These are phyloP conservation scores for Cyclargus thomasi DNA, from an alignment of 1,140 invertebrate genomes.

Conservation along the genomic window DNA sequence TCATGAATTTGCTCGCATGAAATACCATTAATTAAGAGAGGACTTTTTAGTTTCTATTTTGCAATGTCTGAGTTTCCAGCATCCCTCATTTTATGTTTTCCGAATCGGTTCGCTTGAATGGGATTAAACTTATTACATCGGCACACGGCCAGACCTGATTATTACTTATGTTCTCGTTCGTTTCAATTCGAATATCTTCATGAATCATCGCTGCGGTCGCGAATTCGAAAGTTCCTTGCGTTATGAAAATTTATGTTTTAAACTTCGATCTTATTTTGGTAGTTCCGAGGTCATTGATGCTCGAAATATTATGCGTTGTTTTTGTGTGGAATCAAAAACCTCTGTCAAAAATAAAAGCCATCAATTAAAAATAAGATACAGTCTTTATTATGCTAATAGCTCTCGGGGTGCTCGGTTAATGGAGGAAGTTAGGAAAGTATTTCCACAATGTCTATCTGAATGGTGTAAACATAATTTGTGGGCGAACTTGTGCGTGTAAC, in stretches of 20 bases:
- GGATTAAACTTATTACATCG: conserved; percentile 58
- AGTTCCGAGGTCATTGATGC: not conserved
- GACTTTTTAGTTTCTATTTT: conserved; percentile 2
- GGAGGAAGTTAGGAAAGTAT: conserved; percentile 40
- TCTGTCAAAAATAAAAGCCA: not conserved
- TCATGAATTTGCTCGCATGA: not conserved
- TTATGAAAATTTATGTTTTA: conserved; percentile 12
- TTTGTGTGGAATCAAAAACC: not conserved
- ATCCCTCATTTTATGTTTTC: conserved; percentile 34
- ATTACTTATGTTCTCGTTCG: conserved; percentile 34
- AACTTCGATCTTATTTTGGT: not conserved
- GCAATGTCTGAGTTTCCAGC: not conserved
- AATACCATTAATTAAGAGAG: conserved; percentile 1
- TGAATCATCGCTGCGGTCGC: conserved; percentile 20
- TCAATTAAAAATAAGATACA: conserved; percentile 1
- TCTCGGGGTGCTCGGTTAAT: conserved; percentile 46
- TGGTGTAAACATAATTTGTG: conserved; percentile 66
- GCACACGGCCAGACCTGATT: conserved; percentile 54
- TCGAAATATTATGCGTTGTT: not conserved
- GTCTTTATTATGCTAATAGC: conserved; percentile 19
- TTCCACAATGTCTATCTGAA: conserved; percentile 56
- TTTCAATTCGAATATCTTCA: conserved; percentile 20
- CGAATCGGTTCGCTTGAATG: conserved; percentile 37
- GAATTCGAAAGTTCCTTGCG: conserved; percentile 4
- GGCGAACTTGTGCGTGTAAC: conserved; percentile 57